phyloP scores from a whole-genome alignment of 1,140 invertebrate species.

The Campoletis sonorensis region DNA sequence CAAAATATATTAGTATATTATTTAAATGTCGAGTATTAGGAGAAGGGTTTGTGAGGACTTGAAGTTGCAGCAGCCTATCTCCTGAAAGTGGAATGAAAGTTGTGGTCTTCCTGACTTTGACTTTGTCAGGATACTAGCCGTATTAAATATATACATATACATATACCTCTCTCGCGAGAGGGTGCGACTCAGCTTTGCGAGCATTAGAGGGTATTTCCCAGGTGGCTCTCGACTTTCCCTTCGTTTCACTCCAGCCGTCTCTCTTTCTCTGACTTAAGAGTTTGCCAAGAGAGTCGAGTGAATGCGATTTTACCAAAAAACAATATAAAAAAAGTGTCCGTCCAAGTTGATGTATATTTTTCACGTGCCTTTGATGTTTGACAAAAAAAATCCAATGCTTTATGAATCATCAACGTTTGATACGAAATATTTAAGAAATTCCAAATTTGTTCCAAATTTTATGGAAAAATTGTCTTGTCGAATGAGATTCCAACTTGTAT shows the following conservation, averaged over 20 bases:
- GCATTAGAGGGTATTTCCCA: slow-evolving; percentile 66
- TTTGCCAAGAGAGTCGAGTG: slow-evolving; percentile 43
- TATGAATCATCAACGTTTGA: no score
- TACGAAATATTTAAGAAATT: no score
- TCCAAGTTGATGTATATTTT: not conserved
- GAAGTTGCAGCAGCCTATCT: not conserved
- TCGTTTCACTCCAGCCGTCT: slow-evolving; percentile 45
- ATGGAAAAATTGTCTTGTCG: slow-evolving; percentile 17
- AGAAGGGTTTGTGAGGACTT: not conserved
- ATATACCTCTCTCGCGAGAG: slow-evolving; percentile 17
- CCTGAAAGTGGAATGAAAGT: not conserved
- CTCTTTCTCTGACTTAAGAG: slow-evolving; percentile 49
- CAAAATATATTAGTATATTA: not conserved
- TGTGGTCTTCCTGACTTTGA: slow-evolving; percentile 14
- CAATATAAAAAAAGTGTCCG: not conserved
- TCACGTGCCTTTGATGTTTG: not conserved
- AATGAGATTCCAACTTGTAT: not conserved
- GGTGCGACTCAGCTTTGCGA: slow-evolving; percentile 58
- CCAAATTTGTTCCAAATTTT: no score
- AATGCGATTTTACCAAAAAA: not conserved
- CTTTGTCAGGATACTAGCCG: not conserved
- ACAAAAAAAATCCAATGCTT: not conserved
- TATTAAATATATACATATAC: slow-evolving; percentile 17
- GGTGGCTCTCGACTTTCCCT: slow-evolving; percentile 54
- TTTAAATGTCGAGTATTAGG: not conserved